A percentile compares a stretch with the other conserved stretches of the same genome.
These are phyloP conservation scores for Coendou prehensilis DNA, from an alignment of 2,797 vertebrate genomes.

Conservation along the genomic window DNA sequence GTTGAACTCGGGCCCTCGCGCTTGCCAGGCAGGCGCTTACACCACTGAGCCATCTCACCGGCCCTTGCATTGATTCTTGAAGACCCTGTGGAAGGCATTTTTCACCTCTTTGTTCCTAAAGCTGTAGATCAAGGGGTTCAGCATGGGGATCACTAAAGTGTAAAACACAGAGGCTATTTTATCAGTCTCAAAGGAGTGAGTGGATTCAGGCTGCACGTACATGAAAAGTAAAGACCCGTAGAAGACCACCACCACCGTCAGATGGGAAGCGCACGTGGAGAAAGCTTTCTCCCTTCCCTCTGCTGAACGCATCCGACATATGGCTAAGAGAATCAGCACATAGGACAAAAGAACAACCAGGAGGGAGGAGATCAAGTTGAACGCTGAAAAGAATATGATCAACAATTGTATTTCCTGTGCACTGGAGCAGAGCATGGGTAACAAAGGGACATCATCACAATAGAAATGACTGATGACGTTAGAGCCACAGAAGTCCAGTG, in stretches of 20 bases:
- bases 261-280: conserved; percentile 24
- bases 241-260: conserved; percentile 27
- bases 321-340: neutral
- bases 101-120: conserved; percentile 54
- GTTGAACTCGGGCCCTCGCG: too few relatives aligned
- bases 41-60: too few relatives aligned
- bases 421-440: conserved; percentile 64
- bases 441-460: conserved; percentile 72
- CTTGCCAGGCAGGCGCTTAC: too few relatives aligned
- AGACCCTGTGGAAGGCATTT: neutral
- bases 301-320: conserved; percentile 5
- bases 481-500: conserved; percentile 65
- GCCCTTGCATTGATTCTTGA: neutral
- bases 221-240: conserved; percentile 33
- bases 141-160: conserved; percentile 35
- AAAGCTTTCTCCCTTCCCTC: conserved; percentile 26
- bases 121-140: conserved; percentile 53
- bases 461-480: conserved; percentile 69
- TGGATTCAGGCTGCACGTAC: conserved; percentile 34
- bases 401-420: neutral
- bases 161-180: conserved; percentile 60
- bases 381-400: conserved; percentile 48
- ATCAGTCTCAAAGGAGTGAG: conserved; percentile 7
- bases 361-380: conserved; percentile 37
- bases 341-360: conserved; percentile 30